Conservation (phyloP, 2,113 vertebrate genomes). For the Otis tarda region DNA sequence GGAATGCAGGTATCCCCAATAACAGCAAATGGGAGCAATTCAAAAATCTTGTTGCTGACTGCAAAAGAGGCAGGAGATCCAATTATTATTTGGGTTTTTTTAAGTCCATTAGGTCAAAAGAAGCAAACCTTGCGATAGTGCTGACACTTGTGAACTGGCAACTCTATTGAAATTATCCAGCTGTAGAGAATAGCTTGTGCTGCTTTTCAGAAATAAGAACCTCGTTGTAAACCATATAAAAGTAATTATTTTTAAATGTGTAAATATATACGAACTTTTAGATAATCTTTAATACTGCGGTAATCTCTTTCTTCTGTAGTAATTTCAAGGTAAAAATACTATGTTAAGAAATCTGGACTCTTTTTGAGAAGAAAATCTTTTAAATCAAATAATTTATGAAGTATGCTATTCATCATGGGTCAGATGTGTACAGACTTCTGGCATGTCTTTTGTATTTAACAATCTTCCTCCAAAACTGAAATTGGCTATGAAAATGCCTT, state of each 20-base stretch:
- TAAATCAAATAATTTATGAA: constrained; percentile 9
- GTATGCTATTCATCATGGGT: neutral
- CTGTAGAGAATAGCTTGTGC: constrained; percentile 12
- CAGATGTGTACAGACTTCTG: neutral
- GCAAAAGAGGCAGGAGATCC: neutral
- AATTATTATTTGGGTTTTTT: neutral
- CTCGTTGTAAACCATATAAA: constrained; percentile 36
- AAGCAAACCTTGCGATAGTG: neutral
- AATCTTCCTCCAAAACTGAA: neutral
- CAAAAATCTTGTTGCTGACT: neutral
- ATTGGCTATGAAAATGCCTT: constrained; percentile 29
- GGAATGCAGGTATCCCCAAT: neutral
- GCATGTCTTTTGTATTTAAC: constrained; percentile 28
- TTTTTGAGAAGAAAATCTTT: constrained; percentile 28
- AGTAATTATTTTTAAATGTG: constrained; percentile 62
- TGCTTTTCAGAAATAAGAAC: constrained; percentile 27
- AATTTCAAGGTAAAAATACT: constrained; percentile 26
- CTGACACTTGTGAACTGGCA: constrained; percentile 11
- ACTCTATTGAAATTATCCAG: neutral
- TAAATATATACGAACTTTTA: constrained; percentile 69
- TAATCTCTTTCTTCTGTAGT: constrained; percentile 41
- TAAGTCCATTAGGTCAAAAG: neutral
- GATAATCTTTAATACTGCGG: constrained; percentile 56
- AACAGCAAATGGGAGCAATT: neutral
- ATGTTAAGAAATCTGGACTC: neutral